phyloP scores from a whole-genome alignment of 2,113 vertebrate genomes.

The Malurus cyaneus region DNA sequence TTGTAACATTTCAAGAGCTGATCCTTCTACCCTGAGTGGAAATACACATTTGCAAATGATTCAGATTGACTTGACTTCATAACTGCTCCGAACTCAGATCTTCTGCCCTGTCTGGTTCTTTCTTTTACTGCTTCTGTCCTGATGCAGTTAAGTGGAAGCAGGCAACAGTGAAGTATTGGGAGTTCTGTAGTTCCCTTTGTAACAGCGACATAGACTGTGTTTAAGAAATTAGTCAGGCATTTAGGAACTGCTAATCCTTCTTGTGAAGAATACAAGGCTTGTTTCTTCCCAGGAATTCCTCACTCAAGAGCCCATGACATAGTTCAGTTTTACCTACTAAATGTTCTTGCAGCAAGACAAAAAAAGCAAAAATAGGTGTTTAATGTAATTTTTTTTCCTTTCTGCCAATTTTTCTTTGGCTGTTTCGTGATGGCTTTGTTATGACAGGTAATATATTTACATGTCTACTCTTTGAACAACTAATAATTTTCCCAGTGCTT shows the following conservation, averaged over 20 bases:
- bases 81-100: not conserved
- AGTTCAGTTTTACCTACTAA: not conserved
- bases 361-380: not conserved
- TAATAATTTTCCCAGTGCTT: not conserved
- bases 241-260: slow-evolving; percentile 45
- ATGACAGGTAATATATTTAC: not conserved
- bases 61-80: not conserved
- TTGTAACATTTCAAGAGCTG: not conserved
- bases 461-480: not conserved
- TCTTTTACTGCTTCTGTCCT: not conserved
- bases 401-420: not conserved
- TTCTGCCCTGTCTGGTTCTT: not conserved
- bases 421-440: not conserved
- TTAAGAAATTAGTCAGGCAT: slow-evolving; percentile 52
- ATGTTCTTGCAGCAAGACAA: not conserved
- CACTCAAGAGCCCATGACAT: not conserved
- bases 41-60: not conserved
- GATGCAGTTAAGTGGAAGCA: not conserved
- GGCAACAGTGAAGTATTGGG: not conserved
- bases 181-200: not conserved
- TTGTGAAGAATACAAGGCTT: slow-evolving; percentile 26
- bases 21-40: not conserved
- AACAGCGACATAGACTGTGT: not conserved
- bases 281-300: slow-evolving; percentile 26
- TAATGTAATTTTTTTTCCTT: not conserved